phyloP scores from a whole-genome alignment of 2,113 vertebrate genomes.

The Alces alces region DNA sequence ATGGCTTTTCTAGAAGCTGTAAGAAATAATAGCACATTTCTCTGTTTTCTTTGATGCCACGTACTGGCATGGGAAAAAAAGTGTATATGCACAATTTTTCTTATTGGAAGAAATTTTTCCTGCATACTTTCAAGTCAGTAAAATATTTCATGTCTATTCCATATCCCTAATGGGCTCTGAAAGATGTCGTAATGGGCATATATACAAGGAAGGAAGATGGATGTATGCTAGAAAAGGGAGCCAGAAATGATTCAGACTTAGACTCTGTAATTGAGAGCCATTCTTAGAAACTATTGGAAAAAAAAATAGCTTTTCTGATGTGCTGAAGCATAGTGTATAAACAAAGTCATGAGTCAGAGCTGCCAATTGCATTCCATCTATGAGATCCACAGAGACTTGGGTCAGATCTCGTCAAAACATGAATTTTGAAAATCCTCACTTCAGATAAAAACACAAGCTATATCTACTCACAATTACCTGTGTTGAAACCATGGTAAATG shows the following conservation, averaged over 20 bases:
- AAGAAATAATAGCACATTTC: not conserved
- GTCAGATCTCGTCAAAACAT: constrained; percentile 38
- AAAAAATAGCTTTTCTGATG: constrained; percentile 57
- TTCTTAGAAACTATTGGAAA: constrained; percentile 53
- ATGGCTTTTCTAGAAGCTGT: not conserved
- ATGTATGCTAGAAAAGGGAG: constrained; percentile 44
- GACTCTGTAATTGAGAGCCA: constrained; percentile 54
- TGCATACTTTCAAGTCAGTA: constrained; percentile 32
- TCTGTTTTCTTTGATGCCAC: not conserved
- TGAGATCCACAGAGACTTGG: constrained; percentile 37
- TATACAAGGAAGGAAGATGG: constrained; percentile 30
- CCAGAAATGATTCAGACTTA: constrained; percentile 52
- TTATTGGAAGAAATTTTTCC: constrained; percentile 36
- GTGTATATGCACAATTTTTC: not conserved
- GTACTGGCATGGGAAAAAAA: constrained; percentile 1
- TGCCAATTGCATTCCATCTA: constrained; percentile 42
- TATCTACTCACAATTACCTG: not conserved
- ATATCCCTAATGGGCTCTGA: constrained; percentile 33
- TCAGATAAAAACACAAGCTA: constrained; percentile 19
- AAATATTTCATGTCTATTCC: constrained; percentile 48
- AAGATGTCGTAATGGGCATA: constrained; percentile 44
- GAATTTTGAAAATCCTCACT: constrained; percentile 42
- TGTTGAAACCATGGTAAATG: constrained; percentile 4
- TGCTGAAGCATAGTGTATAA: constrained; percentile 53
- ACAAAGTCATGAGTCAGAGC: constrained; percentile 63